Conservation (phyloP, 2,888 invertebrate genomes). For the Drosophila tripunctata region DNA sequence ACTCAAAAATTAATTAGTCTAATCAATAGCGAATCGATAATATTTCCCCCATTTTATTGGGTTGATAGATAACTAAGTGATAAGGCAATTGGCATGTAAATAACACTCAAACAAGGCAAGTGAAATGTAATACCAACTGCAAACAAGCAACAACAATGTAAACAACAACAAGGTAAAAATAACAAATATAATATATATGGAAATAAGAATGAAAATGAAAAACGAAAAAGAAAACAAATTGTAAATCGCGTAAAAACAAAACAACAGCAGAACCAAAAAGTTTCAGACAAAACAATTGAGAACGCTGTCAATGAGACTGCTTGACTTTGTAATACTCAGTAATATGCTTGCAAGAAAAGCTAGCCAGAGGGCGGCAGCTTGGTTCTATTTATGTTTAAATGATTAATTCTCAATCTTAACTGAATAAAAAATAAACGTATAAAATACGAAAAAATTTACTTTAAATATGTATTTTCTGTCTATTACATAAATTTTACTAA, state of each 20-base stretch:
- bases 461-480: too few species aligned
- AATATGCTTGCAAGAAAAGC: too few species aligned
- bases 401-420: too few species aligned
- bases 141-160: slow-evolving; percentile 32
- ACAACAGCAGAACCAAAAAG: slow-evolving; percentile 4
- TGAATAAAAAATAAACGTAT: too few species aligned
- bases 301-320: neutral
- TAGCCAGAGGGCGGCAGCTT: too few species aligned
- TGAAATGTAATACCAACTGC: slow-evolving; percentile 53
- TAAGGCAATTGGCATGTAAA: slow-evolving; percentile 51
- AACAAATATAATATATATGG: neutral
- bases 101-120: slow-evolving; percentile 38
- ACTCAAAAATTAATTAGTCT: slow-evolving; percentile 53
- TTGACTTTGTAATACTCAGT: neutral
- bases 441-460: too few species aligned
- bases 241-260: slow-evolving; percentile 15
- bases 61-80: neutral
- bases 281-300: slow-evolving; percentile 7
- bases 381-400: too few species aligned
- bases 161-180: slow-evolving; percentile 18
- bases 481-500: too few species aligned
- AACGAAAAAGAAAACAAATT: slow-evolving; percentile 23
- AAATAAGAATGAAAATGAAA: slow-evolving; percentile 16
- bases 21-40: slow-evolving; percentile 10
- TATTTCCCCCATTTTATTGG: neutral